These are phyloP conservation scores for Epizoanthus stellaris DNA, from an alignment of 92 coral and sea anemone genomes.

Conservation along the genomic window DNA sequence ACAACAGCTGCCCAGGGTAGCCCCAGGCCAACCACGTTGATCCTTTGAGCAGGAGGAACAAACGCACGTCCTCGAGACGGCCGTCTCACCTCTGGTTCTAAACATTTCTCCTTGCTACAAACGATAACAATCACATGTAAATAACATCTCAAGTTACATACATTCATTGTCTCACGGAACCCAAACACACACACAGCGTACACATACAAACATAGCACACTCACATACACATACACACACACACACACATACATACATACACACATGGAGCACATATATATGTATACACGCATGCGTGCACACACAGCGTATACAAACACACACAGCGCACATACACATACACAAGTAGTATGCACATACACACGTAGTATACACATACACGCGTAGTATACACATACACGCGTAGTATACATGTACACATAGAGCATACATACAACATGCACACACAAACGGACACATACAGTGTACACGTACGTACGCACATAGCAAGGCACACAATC, in stretches of 20 bases:
- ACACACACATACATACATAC: too few relatives aligned
- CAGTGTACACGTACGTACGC: too few relatives aligned
- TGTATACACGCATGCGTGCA: not conserved
- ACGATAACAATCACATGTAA: not conserved
- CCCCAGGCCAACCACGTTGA: slow-evolving; percentile 20
- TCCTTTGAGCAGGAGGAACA: slow-evolving; percentile 60
- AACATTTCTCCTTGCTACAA: slow-evolving; percentile 25
- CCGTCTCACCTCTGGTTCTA: slow-evolving; percentile 20
- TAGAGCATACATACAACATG: too few relatives aligned
- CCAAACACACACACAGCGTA: too few relatives aligned
- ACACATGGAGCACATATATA: not conserved
- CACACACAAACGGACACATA: too few relatives aligned
- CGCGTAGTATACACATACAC: too few relatives aligned
- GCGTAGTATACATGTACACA: too few relatives aligned
- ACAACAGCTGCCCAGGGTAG: slow-evolving; percentile 23
- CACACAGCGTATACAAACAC: not conserved
- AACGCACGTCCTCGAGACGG: slow-evolving; percentile 47
- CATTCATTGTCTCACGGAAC: too few relatives aligned
- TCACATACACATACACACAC: not conserved
- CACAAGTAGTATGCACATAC: not conserved
- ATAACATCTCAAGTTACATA: not conserved
- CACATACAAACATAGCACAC: too few relatives aligned
- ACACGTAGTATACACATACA: not conserved
- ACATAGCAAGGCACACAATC: too few relatives aligned
- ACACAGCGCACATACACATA: not conserved